These are phyloP conservation scores for Eristalis arbustorum DNA, from an alignment of 2,888 invertebrate species.

Conservation along the genomic window DNA sequence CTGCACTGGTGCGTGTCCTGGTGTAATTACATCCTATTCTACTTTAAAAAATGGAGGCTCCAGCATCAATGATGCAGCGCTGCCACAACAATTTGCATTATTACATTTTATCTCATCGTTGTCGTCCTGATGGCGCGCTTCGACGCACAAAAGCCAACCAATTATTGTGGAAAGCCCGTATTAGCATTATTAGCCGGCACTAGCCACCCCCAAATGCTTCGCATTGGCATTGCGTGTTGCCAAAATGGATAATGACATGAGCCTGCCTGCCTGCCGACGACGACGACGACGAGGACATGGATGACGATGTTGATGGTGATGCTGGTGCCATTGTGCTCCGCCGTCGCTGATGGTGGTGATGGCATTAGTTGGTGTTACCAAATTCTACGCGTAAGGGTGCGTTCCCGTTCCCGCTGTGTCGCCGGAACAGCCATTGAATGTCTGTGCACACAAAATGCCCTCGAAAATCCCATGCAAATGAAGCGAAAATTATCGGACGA, in stretches of 20 bases:
- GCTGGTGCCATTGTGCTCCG: not conserved
- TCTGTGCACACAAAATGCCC: not conserved
- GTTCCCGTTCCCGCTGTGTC: not conserved
- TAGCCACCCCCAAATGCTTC: conserved; percentile 17
- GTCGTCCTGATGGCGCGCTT: not conserved
- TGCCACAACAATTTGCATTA: conserved; percentile 51
- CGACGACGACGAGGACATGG: not conserved
- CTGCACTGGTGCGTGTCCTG: conserved; percentile 30
- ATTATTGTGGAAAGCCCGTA: conserved; percentile 50
- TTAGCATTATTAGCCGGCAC: conserved; percentile 60
- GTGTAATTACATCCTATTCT: conserved; percentile 46
- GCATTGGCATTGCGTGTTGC: conserved; percentile 30
- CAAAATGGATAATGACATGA: conserved; percentile 33
- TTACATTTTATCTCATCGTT: conserved; percentile 54
- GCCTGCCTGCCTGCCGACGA: too few species aligned
- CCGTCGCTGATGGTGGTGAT: not conserved
- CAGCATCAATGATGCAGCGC: not conserved
- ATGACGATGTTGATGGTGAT: conserved; percentile 7
- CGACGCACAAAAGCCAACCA: conserved; percentile 53
- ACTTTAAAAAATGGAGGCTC: not conserved
- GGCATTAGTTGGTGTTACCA: not conserved
- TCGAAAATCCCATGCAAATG: conserved; percentile 47
- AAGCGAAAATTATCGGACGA: conserved; percentile 49
- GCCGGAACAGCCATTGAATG: not conserved
- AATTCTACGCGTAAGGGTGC: conserved; percentile 10